Base-by-base conservation (phyloP, 2,113 vertebrate species). In the Tonatia bakeri region DNA sequence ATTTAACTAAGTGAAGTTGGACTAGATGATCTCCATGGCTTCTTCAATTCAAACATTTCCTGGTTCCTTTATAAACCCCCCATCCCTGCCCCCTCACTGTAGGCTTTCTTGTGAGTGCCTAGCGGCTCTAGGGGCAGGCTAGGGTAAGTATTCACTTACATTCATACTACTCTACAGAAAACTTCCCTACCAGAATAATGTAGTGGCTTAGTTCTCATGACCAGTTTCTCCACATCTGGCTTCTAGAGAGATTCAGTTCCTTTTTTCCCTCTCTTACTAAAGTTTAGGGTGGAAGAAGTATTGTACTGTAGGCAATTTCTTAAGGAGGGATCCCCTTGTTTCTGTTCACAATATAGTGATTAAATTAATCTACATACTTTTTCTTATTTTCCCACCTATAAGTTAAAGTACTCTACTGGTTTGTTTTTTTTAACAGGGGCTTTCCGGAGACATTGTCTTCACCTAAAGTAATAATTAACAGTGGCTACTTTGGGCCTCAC, bases 181-280 rank as follows among this genome's bases (percentile, higher is more conserved):
- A 90, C n/a, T 94, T 90, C 52, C 67, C 16, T 76, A 90, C 2
- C 36, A 79, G 52, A 95, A 96, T 43, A 91, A 95, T 91, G 75
- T 94, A 82, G 86, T 79, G 70, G 3, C 36, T 93, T 89, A 87
- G 85, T 38, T 20, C 36, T 91, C 33, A 20, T 92, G 33, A 90
- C 47, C 40, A 88, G 38, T 92, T 95, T 94, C 87, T 45, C 19
- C 50, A 95, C 43, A 87, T 93, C 65, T 93, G 33, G 4, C 19
- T 87, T 87, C 45, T 56, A 92, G 73, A 93, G 90, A 84, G 26
- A 94, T 87, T 96, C 6, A 31, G 36, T 87, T 95, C 70, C 64
- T 72, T 45, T 93, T 92, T 95, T 54, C 56, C 7, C 19, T 85
- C 94, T 96, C 56, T 94, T 52, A 85, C 67, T 95, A 93, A 91